Evolutionary conservation across 2,113 vertebrate species (phyloP), one percentile per base, ranked within the genome.

Genomic region (Xyrauchen texanus): DNA sequence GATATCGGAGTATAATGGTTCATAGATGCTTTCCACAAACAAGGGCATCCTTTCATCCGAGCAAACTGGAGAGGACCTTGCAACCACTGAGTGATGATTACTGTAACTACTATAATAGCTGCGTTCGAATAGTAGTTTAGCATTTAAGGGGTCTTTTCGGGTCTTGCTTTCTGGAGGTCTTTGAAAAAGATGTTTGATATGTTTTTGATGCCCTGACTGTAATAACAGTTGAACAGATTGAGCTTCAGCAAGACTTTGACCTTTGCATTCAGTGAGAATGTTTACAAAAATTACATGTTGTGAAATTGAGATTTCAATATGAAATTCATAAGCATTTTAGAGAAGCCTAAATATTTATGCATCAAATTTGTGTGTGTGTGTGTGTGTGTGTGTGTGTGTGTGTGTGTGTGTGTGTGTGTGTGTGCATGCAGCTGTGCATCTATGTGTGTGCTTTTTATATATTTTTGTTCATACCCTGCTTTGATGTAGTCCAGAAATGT

Each of bases 401-500:
- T 13, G n/a, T 75, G 8, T 55, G 60, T 15, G 49, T 57, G 4
- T 21, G 16, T 11, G 13, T 71, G 34, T 53, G 2, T 6, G 10
- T 11, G 5, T 61, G 64, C 21, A 49, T n/a, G 21, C 75, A n/a
- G 46, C 2, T 62, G 47, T 15, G 46, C 21, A 34, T 34, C 21
- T 34, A 34, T 34, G 21, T 34, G 21, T 34, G 21, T 34, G 21
- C 21, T 34, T 34, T 34, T 34, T 34, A 34, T 34, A 9, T 15
- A 1, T 34, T 4, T 73, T 68, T 13, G 10, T 89, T 55, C 96
- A 95, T 91, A 98, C 96, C 96, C 97, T 91, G 95, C 96, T 90
- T 95, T 96, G 88, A 98, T 98, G 92, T 98, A 98, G 86, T 98
- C 96, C 63, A 98, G 92, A 90, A 98, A 98, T 0, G 96, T 98